A percentile compares a stretch with the other conserved stretches of the same genome.
phyloP scores from a whole-genome alignment of 2,888 invertebrate species.

The Leucozona laternaria region DNA sequence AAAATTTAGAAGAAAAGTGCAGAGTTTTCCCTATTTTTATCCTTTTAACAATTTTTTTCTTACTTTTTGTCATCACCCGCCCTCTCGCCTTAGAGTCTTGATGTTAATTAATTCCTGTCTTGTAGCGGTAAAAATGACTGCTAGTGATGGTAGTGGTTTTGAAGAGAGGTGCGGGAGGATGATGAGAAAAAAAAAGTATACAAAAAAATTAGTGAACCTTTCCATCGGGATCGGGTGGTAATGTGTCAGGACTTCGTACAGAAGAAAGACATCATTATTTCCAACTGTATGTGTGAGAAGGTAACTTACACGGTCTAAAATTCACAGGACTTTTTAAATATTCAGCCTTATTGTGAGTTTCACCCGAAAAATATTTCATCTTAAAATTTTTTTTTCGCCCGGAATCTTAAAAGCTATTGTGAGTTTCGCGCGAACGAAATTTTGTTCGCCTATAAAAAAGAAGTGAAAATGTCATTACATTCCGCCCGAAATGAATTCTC shows the following conservation, averaged over 20 bases:
- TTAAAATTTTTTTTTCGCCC: too few species aligned
- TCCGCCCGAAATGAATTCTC: too few species aligned
- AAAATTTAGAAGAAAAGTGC: conserved; percentile 52
- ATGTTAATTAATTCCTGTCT: conserved; percentile 83
- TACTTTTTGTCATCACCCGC: neutral
- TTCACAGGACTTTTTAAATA: neutral
- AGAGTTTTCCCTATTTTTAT: conserved; percentile 65
- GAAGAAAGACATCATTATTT: conserved; percentile 71
- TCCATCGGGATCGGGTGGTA: conserved; percentile 45
- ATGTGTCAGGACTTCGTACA: conserved; percentile 55
- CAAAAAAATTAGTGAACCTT: conserved; percentile 65
- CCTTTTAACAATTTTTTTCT: conserved; percentile 49
- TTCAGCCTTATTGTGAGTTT: too few species aligned
- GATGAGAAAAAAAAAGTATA: neutral
- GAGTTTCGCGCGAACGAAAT: too few species aligned
- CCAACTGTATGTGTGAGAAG: conserved; percentile 35
- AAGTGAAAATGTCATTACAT: too few species aligned
- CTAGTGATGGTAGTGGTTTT: conserved; percentile 23
- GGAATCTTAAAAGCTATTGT: too few species aligned
- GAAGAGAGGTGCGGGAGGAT: neutral
- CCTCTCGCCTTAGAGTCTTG: conserved; percentile 41
- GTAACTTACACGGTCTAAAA: conserved; percentile 5
- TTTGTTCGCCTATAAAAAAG: too few species aligned
- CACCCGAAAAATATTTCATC: too few species aligned
- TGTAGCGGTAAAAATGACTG: conserved; percentile 78